phyloP scores from a whole-genome alignment of 2,113 vertebrate genomes.

The Onychorhynchus coronatus region DNA sequence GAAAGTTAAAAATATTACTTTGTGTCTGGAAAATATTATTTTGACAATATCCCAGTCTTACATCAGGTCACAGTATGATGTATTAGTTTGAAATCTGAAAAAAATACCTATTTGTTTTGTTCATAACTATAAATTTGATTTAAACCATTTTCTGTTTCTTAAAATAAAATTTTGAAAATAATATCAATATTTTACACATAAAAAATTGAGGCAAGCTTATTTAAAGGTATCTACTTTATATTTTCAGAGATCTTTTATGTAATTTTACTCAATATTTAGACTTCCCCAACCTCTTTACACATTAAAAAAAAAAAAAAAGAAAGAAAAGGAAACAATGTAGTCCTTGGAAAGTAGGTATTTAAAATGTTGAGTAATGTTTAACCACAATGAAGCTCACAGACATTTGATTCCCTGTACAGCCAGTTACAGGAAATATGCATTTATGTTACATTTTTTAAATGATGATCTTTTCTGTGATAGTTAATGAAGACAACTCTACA shows the following conservation, averaged over 20 bases:
- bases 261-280: neutral
- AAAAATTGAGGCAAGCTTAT: neutral
- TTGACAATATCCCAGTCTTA: neutral
- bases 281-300: rapidly evolving
- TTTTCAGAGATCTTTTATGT: neutral
- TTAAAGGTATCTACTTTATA: neutral
- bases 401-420: neutral
- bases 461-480: neutral
- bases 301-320: neutral
- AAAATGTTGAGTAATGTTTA: neutral
- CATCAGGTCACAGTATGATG: neutral
- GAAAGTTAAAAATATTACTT: neutral
- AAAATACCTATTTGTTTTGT: neutral
- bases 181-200: neutral
- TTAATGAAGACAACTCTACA: neutral
- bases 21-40: neutral
- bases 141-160: neutral
- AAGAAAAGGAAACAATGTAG: rapidly evolving
- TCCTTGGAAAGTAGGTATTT: neutral
- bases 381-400: neutral
- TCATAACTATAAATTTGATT: neutral
- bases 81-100: neutral
- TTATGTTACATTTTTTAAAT: neutral
- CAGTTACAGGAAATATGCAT: neutral
- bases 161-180: neutral